phyloP scores from a whole-genome alignment of 1,140 invertebrate species.

The Euura lappo region DNA sequence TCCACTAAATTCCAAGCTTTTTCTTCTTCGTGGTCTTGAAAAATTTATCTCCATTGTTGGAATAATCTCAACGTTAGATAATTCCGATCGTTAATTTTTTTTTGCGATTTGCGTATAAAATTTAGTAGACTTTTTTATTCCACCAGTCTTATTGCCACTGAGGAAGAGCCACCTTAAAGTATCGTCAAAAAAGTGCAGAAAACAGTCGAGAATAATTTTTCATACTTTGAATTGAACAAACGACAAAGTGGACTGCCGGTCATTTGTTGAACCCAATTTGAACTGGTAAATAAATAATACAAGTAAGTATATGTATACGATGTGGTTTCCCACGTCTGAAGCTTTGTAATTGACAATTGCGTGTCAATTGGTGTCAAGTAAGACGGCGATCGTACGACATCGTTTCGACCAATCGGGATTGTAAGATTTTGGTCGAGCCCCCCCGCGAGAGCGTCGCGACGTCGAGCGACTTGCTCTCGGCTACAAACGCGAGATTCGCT shows the following conservation, averaged over 20 bases:
- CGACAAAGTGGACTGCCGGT: background rate
- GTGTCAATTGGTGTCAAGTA: slow-evolving; percentile 1
- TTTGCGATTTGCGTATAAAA: too few species aligned
- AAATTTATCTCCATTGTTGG: background rate
- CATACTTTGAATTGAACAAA: background rate
- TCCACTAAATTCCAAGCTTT: background rate
- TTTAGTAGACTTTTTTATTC: too few species aligned
- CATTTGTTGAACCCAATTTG: background rate
- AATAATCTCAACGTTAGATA: background rate
- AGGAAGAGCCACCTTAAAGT: too few species aligned
- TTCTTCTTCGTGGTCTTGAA: background rate
- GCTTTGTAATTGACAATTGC: slow-evolving; percentile 2
- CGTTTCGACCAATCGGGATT: background rate
- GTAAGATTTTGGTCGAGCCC: background rate
- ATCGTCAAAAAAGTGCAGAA: too few species aligned
- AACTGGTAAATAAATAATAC: background rate
- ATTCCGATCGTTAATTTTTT: too few species aligned
- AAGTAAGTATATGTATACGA: background rate
- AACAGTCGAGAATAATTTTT: too few species aligned
- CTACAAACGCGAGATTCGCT: too few species aligned
- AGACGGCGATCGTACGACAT: slow-evolving; percentile 1
- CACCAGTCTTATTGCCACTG: too few species aligned
- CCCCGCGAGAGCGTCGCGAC: background rate
- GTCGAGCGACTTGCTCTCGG: background rate
- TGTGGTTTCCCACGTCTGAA: background rate